phyloP scores from a whole-genome alignment of 2,797 vertebrate genomes.

The Poeciliopsis paucimaculata region DNA sequence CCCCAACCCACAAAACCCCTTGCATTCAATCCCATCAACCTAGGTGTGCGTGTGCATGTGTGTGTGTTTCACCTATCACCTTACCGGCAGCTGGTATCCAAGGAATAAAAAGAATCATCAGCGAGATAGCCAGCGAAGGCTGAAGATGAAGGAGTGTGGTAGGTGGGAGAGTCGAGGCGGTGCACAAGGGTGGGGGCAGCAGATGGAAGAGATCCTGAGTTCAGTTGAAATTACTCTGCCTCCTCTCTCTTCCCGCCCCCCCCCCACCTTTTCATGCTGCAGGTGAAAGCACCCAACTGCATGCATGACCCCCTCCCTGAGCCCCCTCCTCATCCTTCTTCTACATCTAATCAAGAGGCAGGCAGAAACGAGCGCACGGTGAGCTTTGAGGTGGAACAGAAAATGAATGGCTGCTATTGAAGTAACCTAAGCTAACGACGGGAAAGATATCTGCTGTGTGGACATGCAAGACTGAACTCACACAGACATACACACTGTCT shows the following conservation, averaged over 20 bases:
- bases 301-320: not conserved
- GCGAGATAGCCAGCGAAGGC: conserved; percentile 41
- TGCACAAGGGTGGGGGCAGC: not conserved
- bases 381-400: conserved; percentile 21
- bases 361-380: conserved; percentile 34
- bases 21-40: conserved; percentile 32
- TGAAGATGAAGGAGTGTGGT: conserved; percentile 36
- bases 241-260: no score
- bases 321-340: not conserved
- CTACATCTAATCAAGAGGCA: conserved; percentile 50
- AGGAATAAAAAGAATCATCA: conserved; percentile 55
- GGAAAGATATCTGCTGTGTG: conserved; percentile 30
- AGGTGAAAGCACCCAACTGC: conserved; percentile 66
- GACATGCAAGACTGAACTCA: conserved; percentile 31
- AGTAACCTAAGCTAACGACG: conserved; percentile 50
- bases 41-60: conserved; percentile 18
- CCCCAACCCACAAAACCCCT: not conserved
- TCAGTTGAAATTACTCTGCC: conserved; percentile 31
- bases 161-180: conserved; percentile 34
- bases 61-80: conserved; percentile 60
- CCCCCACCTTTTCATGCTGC: conserved; percentile 1
- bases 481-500: conserved; percentile 17
- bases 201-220: conserved; percentile 67
- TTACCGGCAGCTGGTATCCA: conserved; percentile 74
- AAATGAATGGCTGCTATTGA: conserved; percentile 63